Conservation (phyloP, 2,113 vertebrate genomes). For the Coturnix japonica region DNA sequence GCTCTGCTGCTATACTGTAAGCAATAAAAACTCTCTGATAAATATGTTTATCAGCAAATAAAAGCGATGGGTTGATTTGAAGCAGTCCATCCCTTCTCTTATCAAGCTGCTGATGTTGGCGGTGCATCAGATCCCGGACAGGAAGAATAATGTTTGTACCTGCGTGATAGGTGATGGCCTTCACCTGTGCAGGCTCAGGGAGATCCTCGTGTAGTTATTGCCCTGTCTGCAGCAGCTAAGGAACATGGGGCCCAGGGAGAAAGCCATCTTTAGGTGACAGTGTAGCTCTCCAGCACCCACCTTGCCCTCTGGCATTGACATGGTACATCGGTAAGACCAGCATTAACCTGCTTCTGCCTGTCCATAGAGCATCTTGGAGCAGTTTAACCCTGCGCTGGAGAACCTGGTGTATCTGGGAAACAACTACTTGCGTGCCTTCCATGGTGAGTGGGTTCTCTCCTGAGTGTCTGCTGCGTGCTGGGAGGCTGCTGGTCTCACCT, state of each 20-base stretch:
- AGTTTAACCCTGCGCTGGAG: conserved; percentile 92
- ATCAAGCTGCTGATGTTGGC: not conserved
- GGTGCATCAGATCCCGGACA: not conserved
- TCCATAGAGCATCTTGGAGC: conserved; percentile 88
- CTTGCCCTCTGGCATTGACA: not conserved
- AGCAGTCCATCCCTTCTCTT: not conserved
- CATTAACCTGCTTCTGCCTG: not conserved
- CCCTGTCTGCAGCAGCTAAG: not conserved
- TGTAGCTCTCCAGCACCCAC: not conserved
- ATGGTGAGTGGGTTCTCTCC: conserved; percentile 77
- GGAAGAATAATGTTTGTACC: not conserved
- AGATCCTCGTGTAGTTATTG: not conserved
- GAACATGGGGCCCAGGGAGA: not conserved
- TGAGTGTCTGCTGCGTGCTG: accelerated
- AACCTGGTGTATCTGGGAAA: conserved; percentile 90
- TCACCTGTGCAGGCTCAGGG: not conserved
- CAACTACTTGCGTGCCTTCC: conserved; percentile 90
- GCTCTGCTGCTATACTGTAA: not conserved
- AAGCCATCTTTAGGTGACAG: not conserved
- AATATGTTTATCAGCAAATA: not conserved
- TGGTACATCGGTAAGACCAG: accelerated
- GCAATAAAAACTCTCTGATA: not conserved
- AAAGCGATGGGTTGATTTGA: not conserved
- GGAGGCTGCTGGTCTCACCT: not conserved
- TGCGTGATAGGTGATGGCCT: not conserved